Conservation (phyloP, 2,113 vertebrate genomes). For the Podiceps cristatus region DNA sequence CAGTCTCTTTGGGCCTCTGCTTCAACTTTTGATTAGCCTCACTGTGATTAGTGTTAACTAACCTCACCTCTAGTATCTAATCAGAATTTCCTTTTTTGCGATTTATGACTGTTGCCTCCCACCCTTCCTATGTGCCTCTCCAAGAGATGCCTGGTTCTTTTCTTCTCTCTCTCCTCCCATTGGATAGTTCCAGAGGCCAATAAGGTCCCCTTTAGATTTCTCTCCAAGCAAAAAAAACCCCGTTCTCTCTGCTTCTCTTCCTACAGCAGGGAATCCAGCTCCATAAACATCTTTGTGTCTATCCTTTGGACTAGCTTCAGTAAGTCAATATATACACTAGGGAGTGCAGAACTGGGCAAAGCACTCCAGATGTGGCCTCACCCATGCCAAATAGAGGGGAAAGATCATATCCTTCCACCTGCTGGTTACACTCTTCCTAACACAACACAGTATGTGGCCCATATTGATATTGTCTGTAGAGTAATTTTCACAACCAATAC, state of each 20-base stretch:
- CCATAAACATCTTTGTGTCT: not conserved
- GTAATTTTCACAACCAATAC: not conserved
- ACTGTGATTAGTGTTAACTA: not conserved
- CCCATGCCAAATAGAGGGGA: not conserved
- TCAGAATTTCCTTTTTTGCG: not conserved
- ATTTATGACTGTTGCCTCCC: not conserved
- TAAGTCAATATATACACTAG: not conserved
- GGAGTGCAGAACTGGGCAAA: not conserved
- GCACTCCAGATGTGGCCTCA: not conserved
- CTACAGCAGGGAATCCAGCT: not conserved
- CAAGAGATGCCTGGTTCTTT: not conserved
- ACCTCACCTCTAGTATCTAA: not conserved
- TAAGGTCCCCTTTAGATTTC: not conserved
- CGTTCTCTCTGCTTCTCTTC: not conserved
- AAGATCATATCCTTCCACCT: not conserved
- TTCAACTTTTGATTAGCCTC: not conserved
- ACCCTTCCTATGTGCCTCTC: not conserved
- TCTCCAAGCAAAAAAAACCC: accelerated
- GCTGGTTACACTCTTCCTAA: not conserved
- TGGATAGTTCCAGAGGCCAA: not conserved
- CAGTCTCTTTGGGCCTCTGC: not conserved
- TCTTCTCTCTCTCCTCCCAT: not conserved
- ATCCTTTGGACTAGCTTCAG: not conserved
- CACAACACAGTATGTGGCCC: not conserved
- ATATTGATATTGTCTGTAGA: not conserved